A percentile compares a stretch with the other conserved stretches of the same genome.
phyloP scores from a whole-genome alignment of 2,113 vertebrate species.

The Condylura cristata region DNA sequence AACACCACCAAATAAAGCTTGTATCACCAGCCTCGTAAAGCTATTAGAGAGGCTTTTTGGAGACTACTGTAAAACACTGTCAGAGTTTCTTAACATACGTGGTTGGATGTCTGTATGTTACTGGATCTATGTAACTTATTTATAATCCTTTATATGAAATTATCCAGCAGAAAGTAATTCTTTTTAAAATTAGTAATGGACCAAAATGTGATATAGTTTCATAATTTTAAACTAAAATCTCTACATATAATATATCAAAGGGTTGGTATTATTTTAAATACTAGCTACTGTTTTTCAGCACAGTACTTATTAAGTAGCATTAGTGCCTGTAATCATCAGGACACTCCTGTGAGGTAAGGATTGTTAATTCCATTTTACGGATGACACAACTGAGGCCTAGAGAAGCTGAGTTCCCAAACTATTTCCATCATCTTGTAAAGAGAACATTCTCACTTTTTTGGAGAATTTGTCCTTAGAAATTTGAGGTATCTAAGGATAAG shows the following conservation, averaged over 20 bases:
- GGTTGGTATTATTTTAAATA: not conserved
- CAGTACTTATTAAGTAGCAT: not conserved
- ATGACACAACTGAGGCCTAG: not conserved
- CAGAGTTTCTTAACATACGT: not conserved
- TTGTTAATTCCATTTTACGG: slow-evolving; percentile 17
- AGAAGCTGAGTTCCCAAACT: slow-evolving; percentile 15
- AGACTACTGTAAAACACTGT: not conserved
- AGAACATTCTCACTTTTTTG: not conserved
- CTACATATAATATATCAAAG: not conserved
- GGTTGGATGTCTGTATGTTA: not conserved
- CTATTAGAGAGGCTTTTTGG: not conserved
- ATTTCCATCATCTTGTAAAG: not conserved
- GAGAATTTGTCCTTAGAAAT: not conserved
- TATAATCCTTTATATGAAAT: slow-evolving; percentile 14
- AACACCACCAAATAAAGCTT: not conserved
- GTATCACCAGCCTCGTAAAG: not conserved
- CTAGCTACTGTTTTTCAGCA: not conserved
- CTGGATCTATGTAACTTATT: not conserved
- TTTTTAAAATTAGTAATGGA: not conserved
- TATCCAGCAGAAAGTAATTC: slow-evolving; percentile 9
- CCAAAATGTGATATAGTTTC: not conserved
- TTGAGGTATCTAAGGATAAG: not conserved
- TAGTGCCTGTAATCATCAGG: slow-evolving; percentile 20
- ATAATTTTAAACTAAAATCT: slow-evolving; percentile 22
- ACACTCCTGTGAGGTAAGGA: not conserved